Evolutionary conservation across 1,140 invertebrate genomes (phyloP).

Genomic region (Drosophila quadrilineata): DNA sequence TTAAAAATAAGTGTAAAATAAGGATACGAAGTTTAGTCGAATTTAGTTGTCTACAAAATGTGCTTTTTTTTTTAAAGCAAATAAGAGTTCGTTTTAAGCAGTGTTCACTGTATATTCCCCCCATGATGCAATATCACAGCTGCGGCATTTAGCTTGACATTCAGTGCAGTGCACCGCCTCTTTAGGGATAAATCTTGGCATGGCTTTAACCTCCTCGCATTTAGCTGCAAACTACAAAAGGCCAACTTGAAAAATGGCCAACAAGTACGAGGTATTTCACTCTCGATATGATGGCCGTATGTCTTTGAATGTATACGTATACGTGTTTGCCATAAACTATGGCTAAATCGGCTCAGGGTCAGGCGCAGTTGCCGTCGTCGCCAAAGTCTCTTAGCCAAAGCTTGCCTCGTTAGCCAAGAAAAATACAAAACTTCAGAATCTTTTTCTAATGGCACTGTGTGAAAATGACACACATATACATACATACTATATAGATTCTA

Average conservation of each 20-base stretch:
- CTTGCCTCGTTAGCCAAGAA: constrained; percentile 38
- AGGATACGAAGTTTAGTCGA: too few species aligned
- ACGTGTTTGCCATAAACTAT: constrained; percentile 55
- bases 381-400: not conserved
- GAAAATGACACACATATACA: constrained; percentile 48
- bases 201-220: constrained; percentile 3
- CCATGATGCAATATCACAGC: not conserved
- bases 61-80: too few species aligned
- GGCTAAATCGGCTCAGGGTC: constrained; percentile 68
- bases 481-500: too few species aligned
- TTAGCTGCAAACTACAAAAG: constrained; percentile 17
- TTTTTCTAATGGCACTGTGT: constrained; percentile 33
- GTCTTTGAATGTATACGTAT: too few species aligned
- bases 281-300: too few species aligned
- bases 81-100: too few species aligned
- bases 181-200: constrained; percentile 20
- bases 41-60: too few species aligned
- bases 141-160: not conserved
- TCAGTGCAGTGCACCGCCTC: not conserved
- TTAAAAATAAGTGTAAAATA: too few species aligned
- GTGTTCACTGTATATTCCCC: not conserved
- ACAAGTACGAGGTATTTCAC: constrained; percentile 4
- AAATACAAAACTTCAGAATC: too few species aligned
- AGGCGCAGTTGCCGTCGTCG: constrained; percentile 13
- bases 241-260: constrained; percentile 11